Evolutionary conservation across 2,797 vertebrate genomes (phyloP).

Genomic region (Petrocephalus schoutedeni): DNA sequence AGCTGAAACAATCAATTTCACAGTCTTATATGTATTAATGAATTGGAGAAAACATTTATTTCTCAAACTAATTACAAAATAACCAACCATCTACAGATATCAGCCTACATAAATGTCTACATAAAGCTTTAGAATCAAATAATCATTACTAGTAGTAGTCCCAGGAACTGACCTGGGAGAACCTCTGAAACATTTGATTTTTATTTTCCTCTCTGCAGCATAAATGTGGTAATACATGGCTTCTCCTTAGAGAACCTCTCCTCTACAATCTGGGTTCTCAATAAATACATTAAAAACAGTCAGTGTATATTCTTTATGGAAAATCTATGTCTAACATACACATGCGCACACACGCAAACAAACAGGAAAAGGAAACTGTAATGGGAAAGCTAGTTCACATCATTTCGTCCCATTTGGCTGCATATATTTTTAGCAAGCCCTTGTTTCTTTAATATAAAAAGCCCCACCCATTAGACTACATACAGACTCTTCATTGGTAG

Average conservation of each 20-base stretch:
- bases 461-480: slow-evolving; percentile 17
- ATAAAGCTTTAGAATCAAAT: slow-evolving; percentile 91
- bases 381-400: background rate
- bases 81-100: slow-evolving; percentile 63
- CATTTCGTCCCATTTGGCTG: background rate
- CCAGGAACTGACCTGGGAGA: slow-evolving; percentile 49
- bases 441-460: background rate
- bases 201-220: slow-evolving; percentile 61
- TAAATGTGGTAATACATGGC: slow-evolving; percentile 75
- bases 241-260: slow-evolving; percentile 68
- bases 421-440: slow-evolving; percentile 27
- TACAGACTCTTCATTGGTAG: slow-evolving; percentile 20
- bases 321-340: slow-evolving; percentile 41
- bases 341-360: slow-evolving; percentile 30
- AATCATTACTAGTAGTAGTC: slow-evolving; percentile 76
- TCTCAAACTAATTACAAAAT: slow-evolving; percentile 73
- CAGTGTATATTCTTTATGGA: slow-evolving; percentile 51
- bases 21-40: slow-evolving; percentile 77
- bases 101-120: slow-evolving; percentile 69
- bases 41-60: slow-evolving; percentile 55
- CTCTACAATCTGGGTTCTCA: slow-evolving; percentile 52
- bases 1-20: slow-evolving; percentile 87
- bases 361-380: slow-evolving; percentile 18
- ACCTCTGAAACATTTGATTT: slow-evolving; percentile 42
- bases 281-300: slow-evolving; percentile 70